Base-by-base conservation (phyloP, 2,797 vertebrate genomes). In the Synanceia verrucosa region DNA sequence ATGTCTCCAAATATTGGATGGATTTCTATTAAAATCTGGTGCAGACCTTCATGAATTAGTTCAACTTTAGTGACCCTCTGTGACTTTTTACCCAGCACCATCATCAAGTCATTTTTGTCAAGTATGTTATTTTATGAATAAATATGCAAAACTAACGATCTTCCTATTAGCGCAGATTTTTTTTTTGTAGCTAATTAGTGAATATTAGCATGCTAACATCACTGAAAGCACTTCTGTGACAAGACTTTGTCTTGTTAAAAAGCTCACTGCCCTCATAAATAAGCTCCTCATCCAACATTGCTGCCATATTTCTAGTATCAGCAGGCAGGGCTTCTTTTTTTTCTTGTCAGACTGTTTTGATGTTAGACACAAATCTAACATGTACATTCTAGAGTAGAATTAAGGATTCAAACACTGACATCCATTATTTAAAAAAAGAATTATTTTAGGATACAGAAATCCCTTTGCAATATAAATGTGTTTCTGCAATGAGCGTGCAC, bases 361-460 rank as follows among this genome's bases (percentile, higher is more conserved):
- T 60, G 55, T 48, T 39, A 33, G 12, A 47, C 5, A 60, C 43
- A 68, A 56, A 46, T 37, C 14, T 44, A 28, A 53, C 52, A 64
- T 48, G 9, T 33, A 18, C 46, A 59, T 18, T 44, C 26, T 23
- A 60, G 28, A 63, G 24, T 13, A 48, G 6, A 53, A 23, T 24
- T 9, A 46, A 37, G 59, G 36, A 74, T 71, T 51, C 50, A 70
- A 61, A 67, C 14, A 56, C 10, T 31, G 31, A 62, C 44, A 58
- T 65, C 3, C 12, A 39, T 55, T 50, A 65, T 53, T 74, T 55
- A 52, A 58, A 44, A 58, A 44, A 66, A 11, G 2, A 36, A 67
- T 67, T 74, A 44, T 67, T 53, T 65, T 11, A 62, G 57, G 31
- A 65, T 33, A 55, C 44, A 63, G 41, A 37, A 24, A 78, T 62